Evolutionary conservation across 1,140 invertebrate genomes (phyloP), one percentile per base, ranked within the genome.

Genomic region (Epicauta chinensis): DNA sequence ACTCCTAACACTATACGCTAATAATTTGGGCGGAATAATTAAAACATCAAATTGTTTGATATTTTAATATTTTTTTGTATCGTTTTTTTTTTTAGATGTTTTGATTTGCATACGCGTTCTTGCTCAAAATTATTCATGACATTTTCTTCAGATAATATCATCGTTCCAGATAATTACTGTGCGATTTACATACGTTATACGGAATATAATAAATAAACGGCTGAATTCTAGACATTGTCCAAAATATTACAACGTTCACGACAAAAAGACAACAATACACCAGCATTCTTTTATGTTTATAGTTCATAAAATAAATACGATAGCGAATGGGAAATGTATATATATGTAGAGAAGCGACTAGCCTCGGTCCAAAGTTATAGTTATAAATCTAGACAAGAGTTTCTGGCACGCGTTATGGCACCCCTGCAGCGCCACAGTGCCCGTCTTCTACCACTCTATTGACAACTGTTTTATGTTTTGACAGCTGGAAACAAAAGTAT

Each of bases 401-500:
- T 53, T 57, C 44, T 53, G 55, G 55, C 55, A 57, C 55, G 55
- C 51, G 55, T 57, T 57, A 57, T 53, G 50, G 55, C 55, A 57
- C 51, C 42, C 55, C 55, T 57, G 51, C 45, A 36, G 55, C n/a
- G 55, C 40, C 34, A 30, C 51, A 23, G 37, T 17, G 35, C 30
- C n/a, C 49, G 55, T 53, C 49, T 45, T 23, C n/a, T 30, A 5
- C 29, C 29, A 30, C 42, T 53, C 46, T 41, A 59, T 59, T 59
- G 56, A 59, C 56, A 59, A 59, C 56, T 59, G 43, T 55, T 58
- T 58, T 58, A 58, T 58, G 56, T 55, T 59, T 59, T 59, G 56
- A 59, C 56, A 59, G 56, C 34, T 55, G 47, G 44, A 55, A 59
- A 59, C 56, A 59, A 59, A 59, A 57, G 55, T 53, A 57, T 42